phyloP scores from a whole-genome alignment of 2,888 invertebrate genomes.

The Pharmacophagus antenor region DNA sequence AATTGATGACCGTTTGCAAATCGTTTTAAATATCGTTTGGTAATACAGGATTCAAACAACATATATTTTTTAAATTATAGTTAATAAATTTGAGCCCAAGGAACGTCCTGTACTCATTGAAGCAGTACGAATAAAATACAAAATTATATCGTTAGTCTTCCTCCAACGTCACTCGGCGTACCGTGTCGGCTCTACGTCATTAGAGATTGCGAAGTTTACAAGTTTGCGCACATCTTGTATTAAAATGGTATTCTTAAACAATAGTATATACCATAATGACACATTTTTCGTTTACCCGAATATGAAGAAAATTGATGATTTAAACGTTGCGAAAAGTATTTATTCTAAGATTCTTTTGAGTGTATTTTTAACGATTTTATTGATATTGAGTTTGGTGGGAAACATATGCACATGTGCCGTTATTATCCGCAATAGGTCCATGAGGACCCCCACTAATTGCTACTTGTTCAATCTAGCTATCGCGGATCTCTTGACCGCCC shows the following conservation, averaged over 20 bases:
- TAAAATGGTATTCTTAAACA: slow-evolving; percentile 26
- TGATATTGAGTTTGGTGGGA: slow-evolving; percentile 86
- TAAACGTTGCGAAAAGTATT: slow-evolving; percentile 69
- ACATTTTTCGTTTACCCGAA: slow-evolving; percentile 47
- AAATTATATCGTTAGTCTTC: slow-evolving; percentile 19
- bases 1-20: too few relatives aligned
- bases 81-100: too few relatives aligned
- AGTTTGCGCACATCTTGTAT: not conserved
- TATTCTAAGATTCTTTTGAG: slow-evolving; percentile 76
- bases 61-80: too few relatives aligned
- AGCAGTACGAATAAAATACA: slow-evolving; percentile 3
- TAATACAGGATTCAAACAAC: too few relatives aligned
- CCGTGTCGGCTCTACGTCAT: slow-evolving; percentile 9
- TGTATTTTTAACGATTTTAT: slow-evolving; percentile 82
- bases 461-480: slow-evolving; percentile 89
- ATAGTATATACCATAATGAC: slow-evolving; percentile 40
- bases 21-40: too few relatives aligned
- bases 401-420: slow-evolving; percentile 89
- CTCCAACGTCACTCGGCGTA: slow-evolving; percentile 14
- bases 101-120: slow-evolving; percentile 20
- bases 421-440: slow-evolving; percentile 85
- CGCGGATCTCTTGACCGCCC: slow-evolving; percentile 86
- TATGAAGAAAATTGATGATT: slow-evolving; percentile 42
- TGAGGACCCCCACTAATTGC: slow-evolving; percentile 91
- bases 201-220: too few relatives aligned